Evolutionary conservation across 2,797 vertebrate genomes (phyloP).

Genomic region (Chelonia mydas): DNA sequence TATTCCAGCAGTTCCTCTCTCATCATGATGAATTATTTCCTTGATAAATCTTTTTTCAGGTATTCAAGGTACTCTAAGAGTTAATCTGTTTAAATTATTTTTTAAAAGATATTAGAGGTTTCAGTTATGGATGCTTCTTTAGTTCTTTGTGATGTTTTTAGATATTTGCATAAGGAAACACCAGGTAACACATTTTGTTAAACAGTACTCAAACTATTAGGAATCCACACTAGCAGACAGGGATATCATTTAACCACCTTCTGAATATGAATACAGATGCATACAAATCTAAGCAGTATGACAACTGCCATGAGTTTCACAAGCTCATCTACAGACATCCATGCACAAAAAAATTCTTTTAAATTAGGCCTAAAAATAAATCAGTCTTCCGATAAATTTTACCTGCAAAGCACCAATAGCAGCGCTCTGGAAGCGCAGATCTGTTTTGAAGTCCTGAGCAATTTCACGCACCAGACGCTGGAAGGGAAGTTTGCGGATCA

Average conservation of each 20-base stretch:
- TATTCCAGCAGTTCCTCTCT: neutral
- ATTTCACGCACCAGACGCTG: slow-evolving; percentile 88
- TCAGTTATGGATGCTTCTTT: neutral
- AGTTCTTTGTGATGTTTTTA: neutral
- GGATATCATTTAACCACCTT: neutral
- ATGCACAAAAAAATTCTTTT: fast-evolving
- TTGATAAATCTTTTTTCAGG: neutral
- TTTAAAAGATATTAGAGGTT: neutral
- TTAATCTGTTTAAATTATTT: neutral
- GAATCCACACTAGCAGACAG: neutral
- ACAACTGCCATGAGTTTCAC: no score
- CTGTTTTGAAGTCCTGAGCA: slow-evolving; percentile 90
- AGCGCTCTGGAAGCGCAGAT: slow-evolving; percentile 88
- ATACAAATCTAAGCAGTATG: neutral
- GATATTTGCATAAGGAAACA: neutral
- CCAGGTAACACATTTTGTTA: neutral
- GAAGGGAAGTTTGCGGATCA: slow-evolving; percentile 88
- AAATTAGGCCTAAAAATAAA: neutral
- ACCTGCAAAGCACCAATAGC: slow-evolving; percentile 90
- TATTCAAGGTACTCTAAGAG: neutral
- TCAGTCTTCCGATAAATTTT: neutral
- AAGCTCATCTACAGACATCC: neutral
- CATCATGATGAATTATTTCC: neutral
- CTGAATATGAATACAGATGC: neutral
- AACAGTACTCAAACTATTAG: neutral